phyloP scores from a whole-genome alignment of 2,113 vertebrate species.

The Dipodomys ordii region DNA sequence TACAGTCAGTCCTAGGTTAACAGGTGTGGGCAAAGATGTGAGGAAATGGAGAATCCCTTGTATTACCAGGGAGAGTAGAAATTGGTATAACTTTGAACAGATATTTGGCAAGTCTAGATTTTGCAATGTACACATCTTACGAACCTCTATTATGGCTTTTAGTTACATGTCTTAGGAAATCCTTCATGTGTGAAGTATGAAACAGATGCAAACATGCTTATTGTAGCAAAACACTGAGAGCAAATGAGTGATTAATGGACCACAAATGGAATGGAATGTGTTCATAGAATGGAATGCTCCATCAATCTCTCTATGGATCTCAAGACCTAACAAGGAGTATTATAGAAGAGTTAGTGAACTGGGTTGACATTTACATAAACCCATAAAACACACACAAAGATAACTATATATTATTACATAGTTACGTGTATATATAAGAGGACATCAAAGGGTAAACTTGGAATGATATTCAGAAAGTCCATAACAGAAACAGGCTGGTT shows the following conservation, averaged over 20 bases:
- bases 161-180: neutral
- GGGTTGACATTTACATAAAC: neutral
- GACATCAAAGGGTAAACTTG: neutral
- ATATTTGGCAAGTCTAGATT: neutral
- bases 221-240: neutral
- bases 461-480: neutral
- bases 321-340: conserved; percentile 23
- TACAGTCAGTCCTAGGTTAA: neutral
- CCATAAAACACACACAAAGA: conserved; percentile 27
- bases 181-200: neutral
- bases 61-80: neutral
- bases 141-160: neutral
- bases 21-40: neutral
- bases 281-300: conserved; percentile 7
- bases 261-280: conserved; percentile 38
- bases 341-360: neutral
- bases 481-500: neutral
- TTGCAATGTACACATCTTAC: neutral
- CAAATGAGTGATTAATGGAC: conserved; percentile 53
- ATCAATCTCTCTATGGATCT: conserved; percentile 19
- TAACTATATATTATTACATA: neutral
- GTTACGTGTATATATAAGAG: neutral
- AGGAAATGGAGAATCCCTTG: neutral
- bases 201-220: neutral
- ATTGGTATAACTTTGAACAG: neutral